Conservation (phyloP, 1,140 invertebrate genomes). For the Hydropsyche tenuis region DNA sequence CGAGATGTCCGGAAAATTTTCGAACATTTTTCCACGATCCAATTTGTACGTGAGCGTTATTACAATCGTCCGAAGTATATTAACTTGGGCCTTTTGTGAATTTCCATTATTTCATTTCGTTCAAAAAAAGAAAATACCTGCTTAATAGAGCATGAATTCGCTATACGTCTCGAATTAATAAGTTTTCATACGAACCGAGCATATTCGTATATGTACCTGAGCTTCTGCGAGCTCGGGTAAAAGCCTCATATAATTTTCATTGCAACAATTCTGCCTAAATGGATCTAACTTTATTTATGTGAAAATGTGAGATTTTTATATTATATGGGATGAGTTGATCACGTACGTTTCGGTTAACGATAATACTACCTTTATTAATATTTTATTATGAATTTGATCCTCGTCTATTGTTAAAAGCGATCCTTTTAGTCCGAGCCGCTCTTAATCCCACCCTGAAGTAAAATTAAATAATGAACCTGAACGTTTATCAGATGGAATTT, state of each 20-base stretch:
- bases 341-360: neutral
- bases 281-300: neutral
- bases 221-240: too few species aligned
- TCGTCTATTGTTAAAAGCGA: constrained; percentile 12
- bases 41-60: constrained; percentile 9
- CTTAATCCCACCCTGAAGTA: constrained; percentile 11
- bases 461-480: constrained; percentile 27
- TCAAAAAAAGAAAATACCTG: too few species aligned
- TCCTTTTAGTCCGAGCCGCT: neutral
- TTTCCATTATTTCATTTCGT: too few species aligned
- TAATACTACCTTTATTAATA: neutral
- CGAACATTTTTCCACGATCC: constrained; percentile 14
- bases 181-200: too few species aligned
- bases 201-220: too few species aligned
- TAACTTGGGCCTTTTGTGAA: neutral
- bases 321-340: neutral
- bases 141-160: too few species aligned
- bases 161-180: too few species aligned
- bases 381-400: constrained; percentile 12
- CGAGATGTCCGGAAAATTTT: neutral
- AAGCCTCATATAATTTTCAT: too few species aligned
- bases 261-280: too few species aligned
- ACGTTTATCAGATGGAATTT: constrained; percentile 17
- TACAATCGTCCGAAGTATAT: constrained; percentile 5
- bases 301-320: neutral